Base-by-base conservation (phyloP, 2,888 invertebrate genomes). In the Seladonia tumulorum region DNA sequence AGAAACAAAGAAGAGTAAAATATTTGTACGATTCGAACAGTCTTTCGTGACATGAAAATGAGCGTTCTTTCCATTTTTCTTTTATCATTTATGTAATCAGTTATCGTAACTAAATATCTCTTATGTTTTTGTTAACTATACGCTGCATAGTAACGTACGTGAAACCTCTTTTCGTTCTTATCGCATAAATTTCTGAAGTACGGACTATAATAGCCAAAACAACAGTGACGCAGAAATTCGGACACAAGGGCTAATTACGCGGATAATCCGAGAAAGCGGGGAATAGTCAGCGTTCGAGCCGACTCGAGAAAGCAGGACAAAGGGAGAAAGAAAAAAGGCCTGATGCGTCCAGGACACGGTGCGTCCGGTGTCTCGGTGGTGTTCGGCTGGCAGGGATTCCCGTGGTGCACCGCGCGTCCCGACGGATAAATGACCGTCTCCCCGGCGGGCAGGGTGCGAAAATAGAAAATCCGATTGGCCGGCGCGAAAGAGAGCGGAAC, bases 391-490 rank as follows among this genome's bases (percentile, higher is more conserved):
- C n/a, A 14, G 42, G 16, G 71, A 76, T 63, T 47, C 76, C 63
- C 68, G 42, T 12, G 68, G 66, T 47, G 66, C 47, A 66, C n/a
- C 63, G 35, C 63, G 35, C 68, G 83, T 68, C 22, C 35, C 60
- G 76, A 66, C 16, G 75, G 85, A 84, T 84, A 79, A 84, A 84
- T 42, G 75, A 66, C 70, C 68, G 66, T 71, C 75, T 86, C 78
- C 66, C 72, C 53, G 79, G 66, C 63, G 49, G 76, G 80, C 86
- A 77, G 89, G 82, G 84, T 84, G 90, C 90, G 88, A 92, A 92
- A 93, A 93, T 93, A 93, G 93, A 93, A 92, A 93, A 93, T 90
- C 91, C 92, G 92, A 92, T 91, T 91, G 90, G 91, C 88, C 90
- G 88, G 91, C 82, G 90, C 83, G 89, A 89, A 91, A 89, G 90